These are phyloP conservation scores for Spisula subtruncata DNA, from an alignment of 2,888 invertebrate species.

Conservation along the genomic window DNA sequence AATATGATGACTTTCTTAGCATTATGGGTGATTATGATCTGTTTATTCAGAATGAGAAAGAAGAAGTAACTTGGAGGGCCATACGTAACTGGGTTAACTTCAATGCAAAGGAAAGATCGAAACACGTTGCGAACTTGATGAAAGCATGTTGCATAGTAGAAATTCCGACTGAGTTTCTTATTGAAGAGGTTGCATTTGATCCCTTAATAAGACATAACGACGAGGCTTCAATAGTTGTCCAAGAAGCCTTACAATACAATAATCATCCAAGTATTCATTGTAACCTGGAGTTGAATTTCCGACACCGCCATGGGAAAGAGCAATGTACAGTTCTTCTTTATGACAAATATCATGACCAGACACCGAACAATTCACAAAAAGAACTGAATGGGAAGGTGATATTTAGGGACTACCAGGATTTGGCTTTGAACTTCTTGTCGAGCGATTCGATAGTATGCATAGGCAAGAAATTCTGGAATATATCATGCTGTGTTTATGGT, in stretches of 20 bases:
- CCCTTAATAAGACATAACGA: constrained; percentile 45
- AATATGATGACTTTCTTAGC: constrained; percentile 48
- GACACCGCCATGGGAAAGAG: constrained; percentile 47
- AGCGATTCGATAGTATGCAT: background rate
- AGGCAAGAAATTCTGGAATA: background rate
- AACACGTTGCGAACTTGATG: constrained; percentile 24
- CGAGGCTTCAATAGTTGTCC: constrained; percentile 45
- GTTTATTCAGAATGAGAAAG: constrained; percentile 37
- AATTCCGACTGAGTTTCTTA: constrained; percentile 35
- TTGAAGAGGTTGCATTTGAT: constrained; percentile 57
- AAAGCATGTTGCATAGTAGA: constrained; percentile 54
- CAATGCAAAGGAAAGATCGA: constrained; percentile 42
- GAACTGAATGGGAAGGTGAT: background rate
- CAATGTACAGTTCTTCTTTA: constrained; percentile 35
- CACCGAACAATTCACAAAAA: background rate
- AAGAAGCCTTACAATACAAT: constrained; percentile 44
- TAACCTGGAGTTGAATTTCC: constrained; percentile 47
- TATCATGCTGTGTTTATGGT: constrained; percentile 42
- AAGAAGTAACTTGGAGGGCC: constrained; percentile 53
- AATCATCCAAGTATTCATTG: constrained; percentile 52
- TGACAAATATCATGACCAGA: background rate
- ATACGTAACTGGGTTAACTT: constrained; percentile 55
- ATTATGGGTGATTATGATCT: constrained; percentile 53
- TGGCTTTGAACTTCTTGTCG: background rate
- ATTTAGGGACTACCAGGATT: background rate